Percentiles rank a stretch among this genome's conserved stretches.
phyloP scores from a whole-genome alignment of 2,113 vertebrate genomes.

The Oenanthe melanoleuca region DNA sequence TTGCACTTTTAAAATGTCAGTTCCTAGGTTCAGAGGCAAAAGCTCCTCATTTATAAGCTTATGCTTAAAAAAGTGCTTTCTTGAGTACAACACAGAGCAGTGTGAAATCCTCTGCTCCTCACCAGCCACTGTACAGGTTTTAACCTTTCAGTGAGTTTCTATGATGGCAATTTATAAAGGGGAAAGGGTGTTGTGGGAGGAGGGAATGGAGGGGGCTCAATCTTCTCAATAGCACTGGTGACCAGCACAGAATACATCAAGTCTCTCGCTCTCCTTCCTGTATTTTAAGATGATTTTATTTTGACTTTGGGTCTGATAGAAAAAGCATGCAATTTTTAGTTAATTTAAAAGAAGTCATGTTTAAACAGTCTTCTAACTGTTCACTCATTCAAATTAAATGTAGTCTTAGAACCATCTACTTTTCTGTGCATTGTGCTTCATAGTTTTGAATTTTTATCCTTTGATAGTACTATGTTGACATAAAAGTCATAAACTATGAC shows the following conservation, averaged over 20 bases:
- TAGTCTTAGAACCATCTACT: neutral
- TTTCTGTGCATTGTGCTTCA: neutral
- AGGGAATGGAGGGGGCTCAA: neutral
- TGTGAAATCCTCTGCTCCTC: neutral
- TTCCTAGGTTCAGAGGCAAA: neutral
- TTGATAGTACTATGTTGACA: neutral
- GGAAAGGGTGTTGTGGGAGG: neutral
- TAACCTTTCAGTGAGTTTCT: neutral
- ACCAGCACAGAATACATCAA: fast-evolving
- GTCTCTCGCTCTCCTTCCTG: fast-evolving
- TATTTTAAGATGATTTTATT: neutral
- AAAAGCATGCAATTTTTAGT: neutral
- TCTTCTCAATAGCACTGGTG: neutral
- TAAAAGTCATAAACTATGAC: neutral
- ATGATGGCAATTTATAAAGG: neutral
- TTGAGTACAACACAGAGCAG: fast-evolving
- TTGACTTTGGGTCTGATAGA: neutral
- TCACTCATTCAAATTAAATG: neutral
- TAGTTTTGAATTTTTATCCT: neutral
- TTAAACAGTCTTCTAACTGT: neutral
- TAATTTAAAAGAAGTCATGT: neutral
- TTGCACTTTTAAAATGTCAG: neutral
- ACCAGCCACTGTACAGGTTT: neutral
- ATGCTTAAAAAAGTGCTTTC: neutral
- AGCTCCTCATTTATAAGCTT: neutral